Conservation (phyloP, 2,113 vertebrate species). For the Solea solea region DNA sequence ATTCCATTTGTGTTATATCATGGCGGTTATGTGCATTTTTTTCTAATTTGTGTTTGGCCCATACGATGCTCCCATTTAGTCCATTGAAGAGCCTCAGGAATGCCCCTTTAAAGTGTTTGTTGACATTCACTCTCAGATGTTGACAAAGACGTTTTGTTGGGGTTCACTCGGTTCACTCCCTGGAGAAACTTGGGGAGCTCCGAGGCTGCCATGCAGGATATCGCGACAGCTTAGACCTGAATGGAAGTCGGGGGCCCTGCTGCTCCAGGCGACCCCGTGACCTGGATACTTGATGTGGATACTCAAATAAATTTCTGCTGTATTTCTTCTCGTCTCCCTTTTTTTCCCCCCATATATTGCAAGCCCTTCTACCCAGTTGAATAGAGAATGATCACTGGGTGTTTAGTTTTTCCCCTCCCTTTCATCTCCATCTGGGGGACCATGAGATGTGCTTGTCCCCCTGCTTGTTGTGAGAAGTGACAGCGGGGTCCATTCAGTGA, state of each 20-base stretch:
- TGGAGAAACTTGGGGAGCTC: conserved; percentile 50
- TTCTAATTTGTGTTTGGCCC: conserved; percentile 30
- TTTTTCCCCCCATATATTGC: conserved; percentile 65
- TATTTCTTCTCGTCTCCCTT: conserved; percentile 35
- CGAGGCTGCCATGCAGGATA: conserved; percentile 69
- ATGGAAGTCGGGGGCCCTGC: conserved; percentile 62
- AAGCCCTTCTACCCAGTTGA: conserved; percentile 69
- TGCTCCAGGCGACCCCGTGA: conserved; percentile 67
- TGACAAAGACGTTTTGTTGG: conserved; percentile 79
- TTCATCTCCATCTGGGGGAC: conserved; percentile 81
- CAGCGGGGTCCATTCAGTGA: conserved; percentile 83
- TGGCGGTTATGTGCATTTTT: conserved; percentile 19
- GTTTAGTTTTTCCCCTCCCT: conserved; percentile 61
- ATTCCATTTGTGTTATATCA: conserved; percentile 33
- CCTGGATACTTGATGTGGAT: conserved; percentile 74
- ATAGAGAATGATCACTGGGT: conserved; percentile 74
- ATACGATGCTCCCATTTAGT: conserved; percentile 53
- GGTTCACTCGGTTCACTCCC: conserved; percentile 74
- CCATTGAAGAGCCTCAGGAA: conserved; percentile 71
- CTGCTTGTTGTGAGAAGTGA: conserved; percentile 81
- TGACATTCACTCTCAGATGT: conserved; percentile 75
- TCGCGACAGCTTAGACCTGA: conserved; percentile 61
- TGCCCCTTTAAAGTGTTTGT: conserved; percentile 70
- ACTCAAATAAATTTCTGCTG: conserved; percentile 68
- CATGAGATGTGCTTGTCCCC: conserved; percentile 77